Base-by-base conservation (phyloP, 2,113 vertebrate genomes). In the Osmerus eperlanus region DNA sequence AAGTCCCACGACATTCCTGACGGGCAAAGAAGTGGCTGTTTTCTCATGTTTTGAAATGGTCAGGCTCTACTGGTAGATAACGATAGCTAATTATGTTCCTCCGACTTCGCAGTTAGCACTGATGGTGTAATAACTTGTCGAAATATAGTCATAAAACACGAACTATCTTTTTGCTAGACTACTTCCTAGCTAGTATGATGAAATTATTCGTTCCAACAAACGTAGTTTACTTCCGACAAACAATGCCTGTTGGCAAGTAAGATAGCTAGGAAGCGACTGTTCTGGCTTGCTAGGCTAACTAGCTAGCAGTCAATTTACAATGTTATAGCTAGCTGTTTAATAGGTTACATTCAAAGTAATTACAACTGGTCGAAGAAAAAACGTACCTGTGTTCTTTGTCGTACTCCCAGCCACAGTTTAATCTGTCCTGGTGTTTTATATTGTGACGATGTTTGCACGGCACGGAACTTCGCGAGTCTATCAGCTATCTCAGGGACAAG, bases 1-100 rank as follows among this genome's bases (percentile, higher is more conserved):
- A 99, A 98, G 69, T 96, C 95, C 89, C 86, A 92, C 76, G 91
- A 90, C 93, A 94, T 94, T 25, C 13, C 88, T 88, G 66, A 28
- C 13, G 67, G 67, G 4, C 60, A 6, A 55, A 32, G 11, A 7
- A 62, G 71, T 7, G 5, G 59, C 28, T 52, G 62, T 64, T 13
- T 58, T 29, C 25, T 62, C 67, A 12, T 63, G 23, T n/a, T 13
- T 12, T 5, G 9, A 59, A 47, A 47, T 12, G 41, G 41, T 47
- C 41, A 47, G 9, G 8, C 41, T 11, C 41, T 5, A 12, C 36
- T 8, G 21, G 21, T 21, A 21, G 21, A 21, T 21, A 21, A 21
- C 21, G 4, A 6, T 36, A 47, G 9, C 41, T 47, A 47, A 11
- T 47, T 47, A 47, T 47, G 41, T 7, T 47, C 41, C 41, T 47